Base-by-base conservation (phyloP, 2,113 vertebrate species). In the Hippotragus niger region DNA sequence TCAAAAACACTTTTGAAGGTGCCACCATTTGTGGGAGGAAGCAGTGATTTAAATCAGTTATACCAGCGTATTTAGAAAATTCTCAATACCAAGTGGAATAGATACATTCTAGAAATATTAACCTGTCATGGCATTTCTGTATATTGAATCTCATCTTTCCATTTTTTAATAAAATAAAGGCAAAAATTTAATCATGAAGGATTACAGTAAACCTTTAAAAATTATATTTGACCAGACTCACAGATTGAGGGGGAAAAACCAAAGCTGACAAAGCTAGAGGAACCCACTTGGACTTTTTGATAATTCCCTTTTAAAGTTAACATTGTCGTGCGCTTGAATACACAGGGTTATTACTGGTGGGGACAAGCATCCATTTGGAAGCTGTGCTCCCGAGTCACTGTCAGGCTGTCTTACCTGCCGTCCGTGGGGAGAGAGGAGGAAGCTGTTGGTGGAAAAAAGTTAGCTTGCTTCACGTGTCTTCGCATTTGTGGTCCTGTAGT, bases 11-110 rank as follows among this genome's bases (percentile, higher is more conserved):
- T 80, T 43, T 88, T 62, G 64, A 83, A 90, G 50, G 40, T 95
- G 84, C 11, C 52, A 47, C 40, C 27, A 12, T 62, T 74, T 64
- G 36, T 12, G 5, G 90, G 92, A 97, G 91, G 82, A 76, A 94
- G 43, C 93, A 74, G 60, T 94, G 94, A 94, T 91, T 92, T 90
- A 74, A 95, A 71, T 92, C 45, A 81, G 23, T 92, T 81, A 17
- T 53, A 58, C 10, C 25, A 92, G 25, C 8, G 53, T 29, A 14
- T 80, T 95, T 87, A 84, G 33, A 74, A 50, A 91, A 47, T 29
- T 89, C 87, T 36, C 33, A 78, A 7, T 85, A 45, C 81, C n/a
- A 83, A 60, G 25, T 89, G 36, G n/a, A 95, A 53, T 43, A 76
- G 47, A 60, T 86, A 36, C 15, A 53, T 55, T 86, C 55, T 89